Conservation (phyloP, 2,888 invertebrate genomes). For the Phytoseiulus persimilis region DNA sequence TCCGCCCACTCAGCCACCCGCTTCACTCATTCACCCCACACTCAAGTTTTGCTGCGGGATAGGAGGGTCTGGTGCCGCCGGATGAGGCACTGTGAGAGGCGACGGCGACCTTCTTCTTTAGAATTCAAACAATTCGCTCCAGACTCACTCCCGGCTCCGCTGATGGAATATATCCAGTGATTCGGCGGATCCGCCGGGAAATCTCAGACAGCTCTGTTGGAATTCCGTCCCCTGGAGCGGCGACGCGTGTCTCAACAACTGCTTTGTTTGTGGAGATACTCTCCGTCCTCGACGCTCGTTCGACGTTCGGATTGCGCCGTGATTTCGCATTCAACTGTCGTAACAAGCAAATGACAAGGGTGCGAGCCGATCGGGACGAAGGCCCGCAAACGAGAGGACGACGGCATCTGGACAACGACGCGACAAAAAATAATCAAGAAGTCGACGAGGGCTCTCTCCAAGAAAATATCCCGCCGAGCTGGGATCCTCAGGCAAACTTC, state of each 20-base stretch:
- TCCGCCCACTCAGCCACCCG: background rate
- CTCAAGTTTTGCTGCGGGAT: background rate
- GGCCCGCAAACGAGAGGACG: background rate
- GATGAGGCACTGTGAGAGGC: background rate
- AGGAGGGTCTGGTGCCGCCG: background rate
- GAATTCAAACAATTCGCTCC: conserved; percentile 5
- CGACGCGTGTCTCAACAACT: background rate
- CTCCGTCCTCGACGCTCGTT: background rate
- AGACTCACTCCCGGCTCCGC: background rate
- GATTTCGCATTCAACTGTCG: background rate
- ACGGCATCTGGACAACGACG: background rate
- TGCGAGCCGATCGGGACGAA: background rate
- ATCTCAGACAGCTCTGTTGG: background rate
- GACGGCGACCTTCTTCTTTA: background rate
- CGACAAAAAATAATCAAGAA: background rate
- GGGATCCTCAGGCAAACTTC: background rate
- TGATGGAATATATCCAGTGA: background rate
- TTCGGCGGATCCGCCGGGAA: background rate
- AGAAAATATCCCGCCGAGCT: background rate
- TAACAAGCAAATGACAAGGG: background rate
- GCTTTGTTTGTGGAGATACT: background rate
- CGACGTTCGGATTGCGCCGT: background rate
- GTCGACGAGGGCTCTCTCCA: background rate
- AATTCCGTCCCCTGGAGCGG: background rate
- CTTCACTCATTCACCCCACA: background rate